Evolutionary conservation across 2,888 invertebrate species (phyloP).

Genomic region (Allophyes oxyacanthae): DNA sequence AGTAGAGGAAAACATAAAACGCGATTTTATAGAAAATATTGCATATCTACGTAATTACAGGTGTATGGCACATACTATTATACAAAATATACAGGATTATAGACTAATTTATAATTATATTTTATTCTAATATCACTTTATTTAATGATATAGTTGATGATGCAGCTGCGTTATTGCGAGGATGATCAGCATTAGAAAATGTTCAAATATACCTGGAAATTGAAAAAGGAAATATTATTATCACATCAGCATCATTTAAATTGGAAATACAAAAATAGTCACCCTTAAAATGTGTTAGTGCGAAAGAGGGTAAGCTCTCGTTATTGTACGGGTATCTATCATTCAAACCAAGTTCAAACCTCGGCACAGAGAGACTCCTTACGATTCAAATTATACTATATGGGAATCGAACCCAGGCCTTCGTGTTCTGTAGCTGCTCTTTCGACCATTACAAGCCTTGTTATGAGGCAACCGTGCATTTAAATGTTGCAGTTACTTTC

Average conservation of each 20-base stretch:
- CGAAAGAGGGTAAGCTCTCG: too few relatives aligned
- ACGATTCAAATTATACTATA: too few relatives aligned
- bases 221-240: conserved; percentile 29
- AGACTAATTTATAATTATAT: conserved; percentile 72
- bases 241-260: not conserved
- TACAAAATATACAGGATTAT: conserved; percentile 88
- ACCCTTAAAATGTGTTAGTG: too few relatives aligned
- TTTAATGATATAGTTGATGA: conserved; percentile 83
- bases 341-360: too few relatives aligned
- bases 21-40: conserved; percentile 83
- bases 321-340: too few relatives aligned
- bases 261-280: too few relatives aligned
- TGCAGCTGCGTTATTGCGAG: conserved; percentile 72
- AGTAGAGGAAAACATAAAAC: conserved; percentile 74
- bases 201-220: conserved; percentile 73
- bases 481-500: too few relatives aligned
- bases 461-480: too few relatives aligned
- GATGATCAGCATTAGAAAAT: conserved; percentile 73
- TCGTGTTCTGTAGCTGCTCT: too few relatives aligned
- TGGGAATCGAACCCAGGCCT: too few relatives aligned
- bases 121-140: conserved; percentile 88
- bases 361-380: too few relatives aligned
- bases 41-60: conserved; percentile 84
- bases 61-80: conserved; percentile 86
- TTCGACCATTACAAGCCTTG: too few relatives aligned